These are phyloP conservation scores for Heterodera schachtii DNA, from an alignment of 1,140 invertebrate species.

Conservation along the genomic window DNA sequence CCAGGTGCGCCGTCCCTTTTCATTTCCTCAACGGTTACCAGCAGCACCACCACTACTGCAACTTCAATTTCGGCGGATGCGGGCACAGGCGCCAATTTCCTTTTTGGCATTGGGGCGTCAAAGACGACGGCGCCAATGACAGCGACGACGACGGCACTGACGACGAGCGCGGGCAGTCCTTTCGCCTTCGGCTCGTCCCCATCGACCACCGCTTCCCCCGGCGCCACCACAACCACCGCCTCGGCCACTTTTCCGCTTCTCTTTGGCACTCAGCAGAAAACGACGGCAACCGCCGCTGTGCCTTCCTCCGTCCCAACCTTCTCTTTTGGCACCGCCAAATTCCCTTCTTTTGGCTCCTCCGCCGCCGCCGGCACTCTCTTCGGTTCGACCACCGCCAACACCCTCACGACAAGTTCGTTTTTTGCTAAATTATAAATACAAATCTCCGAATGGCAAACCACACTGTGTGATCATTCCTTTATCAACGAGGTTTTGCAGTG, in stretches of 20 bases:
- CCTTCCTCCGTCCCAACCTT: not conserved
- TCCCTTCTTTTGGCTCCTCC: not conserved
- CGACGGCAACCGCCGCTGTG: not conserved
- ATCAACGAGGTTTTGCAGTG: no score
- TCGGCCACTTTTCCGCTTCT: not conserved
- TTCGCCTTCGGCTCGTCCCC: not conserved
- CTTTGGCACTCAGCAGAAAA: not conserved
- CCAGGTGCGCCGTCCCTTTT: not conserved
- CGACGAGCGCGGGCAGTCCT: not conserved
- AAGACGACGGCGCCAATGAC: not conserved
- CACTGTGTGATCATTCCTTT: no score
- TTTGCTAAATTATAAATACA: not conserved
- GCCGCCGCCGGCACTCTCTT: not conserved
- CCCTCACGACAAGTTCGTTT: not conserved
- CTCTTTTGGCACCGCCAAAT: no score
- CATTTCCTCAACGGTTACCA: not conserved
- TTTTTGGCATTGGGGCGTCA: not conserved
- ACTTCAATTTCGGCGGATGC: not conserved
- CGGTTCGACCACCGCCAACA: no score
- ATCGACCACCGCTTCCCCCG: not conserved
- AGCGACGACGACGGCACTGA: not conserved
- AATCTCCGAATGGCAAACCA: no score
- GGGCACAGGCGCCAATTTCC: not conserved
- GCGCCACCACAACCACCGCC: not conserved
- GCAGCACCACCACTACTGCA: not conserved